These are phyloP conservation scores for Amphiprion percula DNA, from an alignment of 2,113 vertebrate species.

Conservation along the genomic window DNA sequence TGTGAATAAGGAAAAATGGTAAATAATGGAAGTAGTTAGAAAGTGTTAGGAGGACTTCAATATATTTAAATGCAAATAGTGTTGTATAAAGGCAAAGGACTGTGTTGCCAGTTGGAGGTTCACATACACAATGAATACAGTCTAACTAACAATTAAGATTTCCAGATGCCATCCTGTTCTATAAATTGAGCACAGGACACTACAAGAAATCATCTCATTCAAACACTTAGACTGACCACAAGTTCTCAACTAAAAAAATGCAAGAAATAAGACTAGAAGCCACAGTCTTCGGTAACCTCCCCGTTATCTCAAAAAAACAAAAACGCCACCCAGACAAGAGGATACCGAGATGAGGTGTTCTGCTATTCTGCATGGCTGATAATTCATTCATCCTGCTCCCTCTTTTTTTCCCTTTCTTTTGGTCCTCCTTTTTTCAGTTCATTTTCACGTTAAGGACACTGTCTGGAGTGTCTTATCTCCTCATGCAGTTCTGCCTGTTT, in stretches of 20 bases:
- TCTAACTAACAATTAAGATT: slow-evolving; percentile 22
- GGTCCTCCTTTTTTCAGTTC: slow-evolving; percentile 54
- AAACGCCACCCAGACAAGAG: slow-evolving; percentile 40
- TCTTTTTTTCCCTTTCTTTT: slow-evolving; percentile 30
- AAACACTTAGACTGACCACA: slow-evolving; percentile 29
- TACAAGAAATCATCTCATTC: background rate
- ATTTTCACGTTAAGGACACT: slow-evolving; percentile 63
- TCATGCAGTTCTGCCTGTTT: slow-evolving; percentile 79
- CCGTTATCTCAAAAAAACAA: slow-evolving; percentile 53
- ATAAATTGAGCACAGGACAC: slow-evolving; percentile 24
- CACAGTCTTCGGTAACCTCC: slow-evolving; percentile 33
- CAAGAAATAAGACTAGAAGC: slow-evolving; percentile 34
- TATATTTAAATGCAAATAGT: slow-evolving; percentile 43
- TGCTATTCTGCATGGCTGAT: slow-evolving; percentile 78
- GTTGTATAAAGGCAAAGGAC: slow-evolving; percentile 31
- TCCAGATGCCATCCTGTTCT: slow-evolving; percentile 5
- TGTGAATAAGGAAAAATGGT: slow-evolving; percentile 54
- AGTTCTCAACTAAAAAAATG: slow-evolving; percentile 12
- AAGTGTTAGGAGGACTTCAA: slow-evolving; percentile 43
- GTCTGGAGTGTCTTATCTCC: slow-evolving; percentile 75
- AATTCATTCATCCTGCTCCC: slow-evolving; percentile 47
- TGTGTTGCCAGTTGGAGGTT: slow-evolving; percentile 28
- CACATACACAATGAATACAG: slow-evolving; percentile 15
- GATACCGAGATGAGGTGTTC: slow-evolving; percentile 64
- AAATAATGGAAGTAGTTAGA: slow-evolving; percentile 51